Percentiles rank a stretch among this genome's conserved stretches.
phyloP scores from a whole-genome alignment of 2,113 vertebrate species.

The Edolisoma coerulescens region DNA sequence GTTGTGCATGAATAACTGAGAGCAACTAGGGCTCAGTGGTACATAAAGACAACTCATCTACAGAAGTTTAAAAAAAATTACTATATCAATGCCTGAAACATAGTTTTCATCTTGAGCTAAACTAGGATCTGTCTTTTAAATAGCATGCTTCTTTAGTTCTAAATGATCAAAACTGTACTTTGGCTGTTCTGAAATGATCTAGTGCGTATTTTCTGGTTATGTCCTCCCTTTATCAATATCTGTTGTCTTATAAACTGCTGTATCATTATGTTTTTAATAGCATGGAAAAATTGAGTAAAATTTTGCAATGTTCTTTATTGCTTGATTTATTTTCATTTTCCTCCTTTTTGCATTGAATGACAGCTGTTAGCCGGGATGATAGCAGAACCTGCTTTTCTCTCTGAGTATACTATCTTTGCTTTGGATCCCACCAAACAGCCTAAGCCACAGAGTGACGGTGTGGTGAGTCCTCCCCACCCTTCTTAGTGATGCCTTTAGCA shows the following conservation, averaged over 20 bases:
- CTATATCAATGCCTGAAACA: background rate
- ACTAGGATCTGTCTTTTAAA: background rate
- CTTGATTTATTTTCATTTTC: conserved; percentile 82
- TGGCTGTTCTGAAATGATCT: background rate
- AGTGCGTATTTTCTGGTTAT: background rate
- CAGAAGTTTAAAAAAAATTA: background rate
- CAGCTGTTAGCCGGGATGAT: conserved; percentile 98
- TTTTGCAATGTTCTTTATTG: conserved; percentile 13
- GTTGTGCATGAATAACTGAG: background rate
- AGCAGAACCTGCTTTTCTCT: conserved; percentile 99
- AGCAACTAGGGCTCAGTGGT: background rate
- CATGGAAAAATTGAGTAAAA: background rate
- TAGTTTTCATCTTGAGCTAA: background rate
- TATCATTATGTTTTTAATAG: background rate
- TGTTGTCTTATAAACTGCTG: background rate
- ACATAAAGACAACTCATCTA: background rate
- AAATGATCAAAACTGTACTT: background rate
- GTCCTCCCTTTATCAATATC: background rate
- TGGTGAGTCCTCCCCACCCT: conserved; percentile 89
- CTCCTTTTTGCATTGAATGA: conserved; percentile 82
- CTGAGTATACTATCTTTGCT: conserved; percentile 99
- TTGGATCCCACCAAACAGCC: conserved; percentile 95
- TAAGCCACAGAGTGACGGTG: conserved; percentile 88
- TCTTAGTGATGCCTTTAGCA: conserved; percentile 70
- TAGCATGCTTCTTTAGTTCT: background rate